Base-by-base conservation (phyloP, 1,140 invertebrate species). In the Bombus ignitus region DNA sequence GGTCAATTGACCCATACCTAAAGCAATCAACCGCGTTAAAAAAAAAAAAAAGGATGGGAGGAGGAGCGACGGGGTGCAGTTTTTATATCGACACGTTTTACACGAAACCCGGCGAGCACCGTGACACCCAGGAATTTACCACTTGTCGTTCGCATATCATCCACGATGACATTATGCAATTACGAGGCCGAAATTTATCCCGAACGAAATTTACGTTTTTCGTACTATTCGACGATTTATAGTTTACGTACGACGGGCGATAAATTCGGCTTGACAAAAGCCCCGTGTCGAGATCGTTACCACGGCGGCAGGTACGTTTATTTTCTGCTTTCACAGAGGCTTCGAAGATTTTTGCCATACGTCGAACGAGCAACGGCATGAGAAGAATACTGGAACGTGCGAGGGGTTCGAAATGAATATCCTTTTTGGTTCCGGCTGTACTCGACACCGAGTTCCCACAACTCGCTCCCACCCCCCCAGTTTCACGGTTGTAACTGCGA, bases 401-500 rank as follows among this genome's bases (percentile, higher is more conserved):
- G 71, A 85, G 70, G 84, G 84, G 78, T 89, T 88, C 89, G 87
- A 86, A 90, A 89, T 86, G 87, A 88, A 88, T 92, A 91, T 92
- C 84, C 80, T 32, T 90, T 91, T 89, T 39, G 74, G 83, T 91
- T 87, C 87, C 83, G 86, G 86, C 66, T 89, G 72, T 83, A 77
- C 85, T 90, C 88, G 83, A 87, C 89, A 74, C 57, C 83, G 53
- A 81, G 85, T 93, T 93, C 92, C 91, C 92, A 93, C 91, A 92
- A 92, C 87, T 81, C 83, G 83, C 85, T 42, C 66, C 70, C 28
- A 44, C 80, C 47, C 85, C 66, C 75, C 72, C 85, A 90, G 90
- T 92, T 93, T 93, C 89, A 93, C 92, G 92, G 89, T 93, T 93
- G 91, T 93, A 93, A 91, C 92, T 91, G 84, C 90, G 92, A 94